A percentile compares a stretch with the other conserved stretches of the same genome.
These are phyloP conservation scores for Enteromius treurensis DNA, from an alignment of 2,797 vertebrate species.

Conservation along the genomic window DNA sequence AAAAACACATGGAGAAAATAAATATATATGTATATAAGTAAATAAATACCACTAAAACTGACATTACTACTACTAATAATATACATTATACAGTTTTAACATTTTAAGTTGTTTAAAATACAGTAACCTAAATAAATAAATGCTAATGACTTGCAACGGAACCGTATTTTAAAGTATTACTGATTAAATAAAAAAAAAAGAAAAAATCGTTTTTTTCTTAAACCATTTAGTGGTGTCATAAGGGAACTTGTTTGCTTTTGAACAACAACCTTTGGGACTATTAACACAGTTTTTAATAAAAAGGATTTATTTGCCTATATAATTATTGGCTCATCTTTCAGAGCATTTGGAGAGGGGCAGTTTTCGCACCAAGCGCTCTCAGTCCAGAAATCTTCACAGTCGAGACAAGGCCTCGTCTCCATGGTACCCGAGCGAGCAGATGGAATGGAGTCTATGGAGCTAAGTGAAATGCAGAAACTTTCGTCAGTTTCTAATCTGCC, in stretches of 20 bases:
- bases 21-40: too few relatives aligned
- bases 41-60: background rate
- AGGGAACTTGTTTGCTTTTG: conserved; percentile 3
- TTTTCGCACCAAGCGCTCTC: conserved; percentile 55
- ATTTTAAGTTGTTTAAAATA: background rate
- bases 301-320: conserved; percentile 44
- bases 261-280: conserved; percentile 3
- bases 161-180: background rate
- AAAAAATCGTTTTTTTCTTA: background rate
- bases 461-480: conserved; percentile 59
- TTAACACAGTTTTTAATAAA: conserved; percentile 45
- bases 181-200: background rate
- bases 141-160: background rate
- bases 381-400: conserved; percentile 41
- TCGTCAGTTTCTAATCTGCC: conserved; percentile 55
- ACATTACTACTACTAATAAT: background rate
- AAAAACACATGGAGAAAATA: background rate
- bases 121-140: background rate
- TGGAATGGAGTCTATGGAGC: conserved; percentile 53
- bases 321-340: conserved; percentile 50
- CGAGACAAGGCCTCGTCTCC: conserved; percentile 50
- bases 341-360: conserved; percentile 58
- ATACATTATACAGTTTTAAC: background rate
- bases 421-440: conserved; percentile 59
- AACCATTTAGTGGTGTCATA: background rate